Base-by-base conservation (phyloP, 2,797 vertebrate genomes). In the Gymnothorax javanicus region DNA sequence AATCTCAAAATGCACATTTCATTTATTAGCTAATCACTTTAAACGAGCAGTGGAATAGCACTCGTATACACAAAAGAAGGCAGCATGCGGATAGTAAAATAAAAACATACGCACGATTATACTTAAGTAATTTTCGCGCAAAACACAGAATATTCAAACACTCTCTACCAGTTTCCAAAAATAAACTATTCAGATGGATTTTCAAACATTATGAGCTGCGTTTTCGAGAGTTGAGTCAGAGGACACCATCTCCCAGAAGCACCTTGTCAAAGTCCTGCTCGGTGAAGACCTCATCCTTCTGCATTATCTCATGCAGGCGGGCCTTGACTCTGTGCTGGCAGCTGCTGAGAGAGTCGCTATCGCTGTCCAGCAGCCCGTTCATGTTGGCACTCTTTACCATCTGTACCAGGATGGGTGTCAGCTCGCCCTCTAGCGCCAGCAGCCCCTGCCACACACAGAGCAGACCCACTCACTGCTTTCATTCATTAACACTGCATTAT, bases 331-430 rank as follows among this genome's bases (percentile, higher is more conserved):
- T 96, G 91, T 98, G 98, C 90, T 99, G 99, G 89, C 98, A 99
- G 94, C 98, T 97, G 92, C 97, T 99, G 86, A 99, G 94, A 0
- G 98, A 98, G 91, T 99, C 98, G 0, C 98, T 97, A 92, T 99
- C 98, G 1, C 97, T 99, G 93, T 99, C 99, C 92, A 99, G 95
- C 64, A 99, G 96, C 23, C 99, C 99, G 0, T 99, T 99, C 98
- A 99, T 99, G 93, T 99, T 99, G 92, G 99, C 99, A 50, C 99
- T 99, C 94, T 99, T 99, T 88, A 99, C 99, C 99, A 99, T 99
- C 95, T 99, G 98, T 86, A 99, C 99, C 93, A 99, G 94, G 94
- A 99, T 99, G 85, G 98, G 99, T 0, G 99, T 99, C 91, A 99
- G 95, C 94, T 99, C 99, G 0, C 98, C 99, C 93, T 99, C 99